Conservation (phyloP, 2,888 invertebrate species). For the Caenorhabditis becei region DNA sequence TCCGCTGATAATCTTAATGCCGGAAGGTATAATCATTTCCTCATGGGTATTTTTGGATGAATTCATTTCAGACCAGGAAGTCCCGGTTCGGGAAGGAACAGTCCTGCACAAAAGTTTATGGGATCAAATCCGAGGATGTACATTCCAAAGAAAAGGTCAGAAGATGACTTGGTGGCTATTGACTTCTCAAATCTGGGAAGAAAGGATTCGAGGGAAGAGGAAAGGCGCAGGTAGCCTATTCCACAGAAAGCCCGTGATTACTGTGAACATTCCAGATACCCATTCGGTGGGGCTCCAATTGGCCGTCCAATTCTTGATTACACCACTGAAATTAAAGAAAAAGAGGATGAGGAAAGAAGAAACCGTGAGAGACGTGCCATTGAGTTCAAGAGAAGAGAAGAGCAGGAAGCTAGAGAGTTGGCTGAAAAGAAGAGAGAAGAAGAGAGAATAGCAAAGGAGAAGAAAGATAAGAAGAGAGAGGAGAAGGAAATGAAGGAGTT, state of each 20-base stretch:
- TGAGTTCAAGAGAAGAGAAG: conserved; percentile 21
- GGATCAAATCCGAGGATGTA: background rate
- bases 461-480: conserved; percentile 25
- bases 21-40: conserved; percentile 13
- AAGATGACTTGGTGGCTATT: conserved; percentile 33
- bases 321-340: conserved; percentile 22
- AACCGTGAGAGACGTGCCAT: conserved; percentile 33
- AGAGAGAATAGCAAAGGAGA: conserved; percentile 29
- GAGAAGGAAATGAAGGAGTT: conserved; percentile 40
- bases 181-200: conserved; percentile 42
- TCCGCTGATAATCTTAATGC: conserved; percentile 43
- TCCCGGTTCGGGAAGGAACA: conserved; percentile 52
- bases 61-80: conserved; percentile 48
- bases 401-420: conserved; percentile 7
- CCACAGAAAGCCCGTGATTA: too few relatives aligned
- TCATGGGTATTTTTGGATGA: background rate
- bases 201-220: conserved; percentile 20
- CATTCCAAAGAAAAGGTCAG: conserved; percentile 12
- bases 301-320: conserved; percentile 21
- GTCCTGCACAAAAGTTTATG: conserved; percentile 30
- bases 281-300: conserved; percentile 32
- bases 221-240: background rate
- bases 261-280: conserved; percentile 5
- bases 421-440: conserved; percentile 29
- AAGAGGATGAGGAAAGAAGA: conserved; percentile 21